Conservation (phyloP, 1,140 invertebrate genomes). For the Gonatopus flavifemur region DNA sequence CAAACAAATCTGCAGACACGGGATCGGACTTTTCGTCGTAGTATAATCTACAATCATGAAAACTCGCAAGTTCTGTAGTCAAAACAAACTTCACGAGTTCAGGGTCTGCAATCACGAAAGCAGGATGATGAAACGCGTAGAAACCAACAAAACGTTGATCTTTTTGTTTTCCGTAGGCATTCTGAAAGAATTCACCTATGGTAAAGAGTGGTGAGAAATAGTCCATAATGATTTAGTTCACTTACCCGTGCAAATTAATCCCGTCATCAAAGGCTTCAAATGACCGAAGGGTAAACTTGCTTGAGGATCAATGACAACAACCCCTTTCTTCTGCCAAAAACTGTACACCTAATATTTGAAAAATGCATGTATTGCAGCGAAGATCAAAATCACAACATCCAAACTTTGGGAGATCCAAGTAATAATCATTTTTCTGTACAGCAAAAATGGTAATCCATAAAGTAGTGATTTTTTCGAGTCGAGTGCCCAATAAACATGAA, state of each 20-base stretch:
- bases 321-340: conserved; percentile 42
- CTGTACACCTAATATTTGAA: conserved; percentile 33
- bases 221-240: conserved; percentile 14
- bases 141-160: conserved; percentile 40
- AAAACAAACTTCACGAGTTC: conserved; percentile 55
- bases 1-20: conserved; percentile 60
- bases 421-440: too few species aligned
- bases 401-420: conserved; percentile 5
- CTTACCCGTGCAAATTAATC: conserved; percentile 25
- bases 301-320: conserved; percentile 38
- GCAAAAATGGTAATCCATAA: too few species aligned
- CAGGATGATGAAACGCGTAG: conserved; percentile 57
- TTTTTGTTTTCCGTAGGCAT: conserved; percentile 20
- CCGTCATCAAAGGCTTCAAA: conserved; percentile 45
- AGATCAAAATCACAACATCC: background rate
- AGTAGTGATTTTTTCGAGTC: too few species aligned
- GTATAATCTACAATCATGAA: conserved; percentile 52
- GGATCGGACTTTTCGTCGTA: conserved; percentile 57
- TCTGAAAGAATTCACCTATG: conserved; percentile 20
- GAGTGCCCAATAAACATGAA: too few species aligned
- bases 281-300: conserved; percentile 57
- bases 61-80: conserved; percentile 56
- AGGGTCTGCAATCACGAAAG: conserved; percentile 54
- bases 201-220: too few species aligned
- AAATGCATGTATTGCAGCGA: conserved; percentile 27